A percentile compares a stretch with the other conserved stretches of the same genome.
phyloP scores from a whole-genome alignment of 2,113 vertebrate genomes.

The Eretmodus cyanostictus region DNA sequence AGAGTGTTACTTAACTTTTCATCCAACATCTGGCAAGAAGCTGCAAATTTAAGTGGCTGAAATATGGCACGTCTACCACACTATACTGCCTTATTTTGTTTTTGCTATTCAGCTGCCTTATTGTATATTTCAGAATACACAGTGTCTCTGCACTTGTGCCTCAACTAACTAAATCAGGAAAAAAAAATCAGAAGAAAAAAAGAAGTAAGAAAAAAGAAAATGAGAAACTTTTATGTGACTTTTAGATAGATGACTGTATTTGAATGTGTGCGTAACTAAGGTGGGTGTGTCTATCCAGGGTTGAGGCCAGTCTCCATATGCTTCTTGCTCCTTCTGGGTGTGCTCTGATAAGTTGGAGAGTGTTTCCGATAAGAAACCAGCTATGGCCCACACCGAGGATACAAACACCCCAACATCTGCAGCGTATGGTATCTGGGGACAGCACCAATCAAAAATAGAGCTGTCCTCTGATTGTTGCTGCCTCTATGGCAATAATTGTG shows the following conservation, averaged over 20 bases:
- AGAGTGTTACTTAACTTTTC: background rate
- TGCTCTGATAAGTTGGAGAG: conserved; percentile 54
- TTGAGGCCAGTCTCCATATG: conserved; percentile 14
- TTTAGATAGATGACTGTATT: background rate
- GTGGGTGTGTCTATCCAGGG: conserved; percentile 43
- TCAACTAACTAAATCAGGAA: fast-evolving
- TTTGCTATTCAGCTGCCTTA: background rate
- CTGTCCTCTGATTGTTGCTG: conserved; percentile 14
- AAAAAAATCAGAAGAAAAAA: fast-evolving
- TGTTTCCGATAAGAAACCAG: conserved; percentile 47
- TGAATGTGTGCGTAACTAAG: conserved; percentile 1
- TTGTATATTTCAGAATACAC: background rate
- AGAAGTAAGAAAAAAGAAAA: background rate
- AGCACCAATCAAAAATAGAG: background rate
- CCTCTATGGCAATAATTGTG: background rate
- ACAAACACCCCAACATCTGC: conserved; percentile 25
- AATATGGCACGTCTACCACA: background rate
- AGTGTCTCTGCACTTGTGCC: background rate
- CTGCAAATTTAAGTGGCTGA: background rate
- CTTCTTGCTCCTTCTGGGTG: conserved; percentile 23
- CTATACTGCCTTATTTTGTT: background rate
- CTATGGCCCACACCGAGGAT: background rate
- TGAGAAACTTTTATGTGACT: background rate
- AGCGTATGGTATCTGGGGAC: background rate
- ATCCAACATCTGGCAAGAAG: background rate